These are phyloP conservation scores for Brachyalestes nurse DNA, from an alignment of 2,797 vertebrate genomes.

Conservation along the genomic window DNA sequence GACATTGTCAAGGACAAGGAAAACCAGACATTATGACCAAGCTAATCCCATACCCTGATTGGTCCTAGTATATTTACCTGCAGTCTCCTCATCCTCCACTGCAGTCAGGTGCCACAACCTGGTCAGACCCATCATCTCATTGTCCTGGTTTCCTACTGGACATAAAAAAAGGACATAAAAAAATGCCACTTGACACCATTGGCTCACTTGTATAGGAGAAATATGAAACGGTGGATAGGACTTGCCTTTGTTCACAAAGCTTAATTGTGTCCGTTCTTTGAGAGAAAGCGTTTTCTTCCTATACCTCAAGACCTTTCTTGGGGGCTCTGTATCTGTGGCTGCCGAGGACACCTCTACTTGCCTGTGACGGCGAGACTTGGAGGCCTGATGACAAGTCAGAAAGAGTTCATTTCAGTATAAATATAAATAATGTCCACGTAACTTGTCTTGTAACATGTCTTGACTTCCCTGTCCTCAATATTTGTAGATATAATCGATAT, in stretches of 20 bases:
- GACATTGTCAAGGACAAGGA: background rate
- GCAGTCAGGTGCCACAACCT: constrained; percentile 63
- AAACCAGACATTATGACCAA: background rate
- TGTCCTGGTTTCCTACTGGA: constrained; percentile 58
- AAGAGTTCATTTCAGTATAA: no score
- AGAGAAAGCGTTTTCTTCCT: constrained; percentile 58
- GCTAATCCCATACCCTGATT: background rate
- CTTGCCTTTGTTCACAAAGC: constrained; percentile 59
- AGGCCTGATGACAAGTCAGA: constrained; percentile 69
- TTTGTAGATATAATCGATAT: background rate
- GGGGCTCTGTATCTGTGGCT: background rate
- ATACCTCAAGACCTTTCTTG: accelerated
- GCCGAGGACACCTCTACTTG: constrained; percentile 66
- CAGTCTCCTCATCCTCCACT: constrained; percentile 57
- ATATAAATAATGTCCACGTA: no score
- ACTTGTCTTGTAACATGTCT: no score
- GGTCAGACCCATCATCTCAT: constrained; percentile 52
- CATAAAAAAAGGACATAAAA: no score
- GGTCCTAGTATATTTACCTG: constrained; percentile 59
- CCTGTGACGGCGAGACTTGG: constrained; percentile 81
- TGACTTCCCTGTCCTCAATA: background rate
- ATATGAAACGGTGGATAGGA: background rate
- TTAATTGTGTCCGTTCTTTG: constrained; percentile 63
- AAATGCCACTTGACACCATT: background rate
- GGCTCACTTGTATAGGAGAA: no score